Conservation (phyloP, 1,140 invertebrate species). For the Galleria mellonella region DNA sequence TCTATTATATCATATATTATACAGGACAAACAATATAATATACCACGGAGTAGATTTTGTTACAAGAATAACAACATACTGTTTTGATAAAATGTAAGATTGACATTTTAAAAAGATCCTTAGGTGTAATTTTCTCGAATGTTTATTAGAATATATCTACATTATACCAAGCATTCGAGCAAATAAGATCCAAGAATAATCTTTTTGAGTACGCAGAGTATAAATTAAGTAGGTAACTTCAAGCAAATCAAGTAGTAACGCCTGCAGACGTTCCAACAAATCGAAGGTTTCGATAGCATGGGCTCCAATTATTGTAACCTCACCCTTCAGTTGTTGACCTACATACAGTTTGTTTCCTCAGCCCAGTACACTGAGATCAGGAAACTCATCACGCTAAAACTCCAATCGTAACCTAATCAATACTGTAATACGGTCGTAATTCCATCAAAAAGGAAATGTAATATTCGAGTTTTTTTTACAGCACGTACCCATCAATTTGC, state of each 20-base stretch:
- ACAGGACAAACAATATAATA: too few relatives aligned
- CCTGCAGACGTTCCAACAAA: conserved; percentile 13
- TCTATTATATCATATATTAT: too few relatives aligned
- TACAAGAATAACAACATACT: too few relatives aligned
- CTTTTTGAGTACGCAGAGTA: too few relatives aligned
- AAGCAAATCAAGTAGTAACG: conserved; percentile 3
- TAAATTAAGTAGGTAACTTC: background rate
- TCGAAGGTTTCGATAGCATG: conserved; percentile 18
- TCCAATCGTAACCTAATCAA: conserved; percentile 12
- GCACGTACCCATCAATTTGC: conserved; percentile 25
- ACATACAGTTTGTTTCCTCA: conserved; percentile 22
- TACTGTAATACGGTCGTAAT: conserved; percentile 9
- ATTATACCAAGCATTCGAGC: too few relatives aligned
- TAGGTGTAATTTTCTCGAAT: too few relatives aligned
- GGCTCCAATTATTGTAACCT: conserved; percentile 21
- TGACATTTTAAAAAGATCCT: too few relatives aligned
- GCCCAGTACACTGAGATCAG: conserved; percentile 14
- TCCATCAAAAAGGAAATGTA: conserved; percentile 1
- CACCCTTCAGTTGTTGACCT: conserved; percentile 26
- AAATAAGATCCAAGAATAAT: too few relatives aligned
- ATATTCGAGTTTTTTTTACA: conserved; percentile 20
- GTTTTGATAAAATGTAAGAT: too few relatives aligned
- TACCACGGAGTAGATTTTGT: too few relatives aligned
- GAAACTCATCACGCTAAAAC: conserved; percentile 9
- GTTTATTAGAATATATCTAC: too few relatives aligned